phyloP scores from a whole-genome alignment of 2,888 invertebrate genomes.

The Balanococcus diminutus region DNA sequence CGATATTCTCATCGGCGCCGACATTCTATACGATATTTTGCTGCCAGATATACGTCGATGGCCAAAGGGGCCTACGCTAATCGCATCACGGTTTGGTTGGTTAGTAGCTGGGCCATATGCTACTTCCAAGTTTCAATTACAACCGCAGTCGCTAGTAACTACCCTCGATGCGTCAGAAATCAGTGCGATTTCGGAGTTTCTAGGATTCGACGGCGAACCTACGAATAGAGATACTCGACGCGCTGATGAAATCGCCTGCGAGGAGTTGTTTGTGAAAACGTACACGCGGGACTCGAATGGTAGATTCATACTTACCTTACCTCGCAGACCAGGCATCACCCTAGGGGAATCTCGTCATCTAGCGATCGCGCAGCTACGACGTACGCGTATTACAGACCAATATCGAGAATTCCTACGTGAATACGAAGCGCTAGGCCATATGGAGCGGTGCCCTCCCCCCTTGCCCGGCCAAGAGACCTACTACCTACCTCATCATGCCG shows the following conservation, averaged over 20 bases:
- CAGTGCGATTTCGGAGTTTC: not conserved
- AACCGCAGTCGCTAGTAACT: not conserved
- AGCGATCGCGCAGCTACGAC: not conserved
- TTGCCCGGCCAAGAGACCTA: not conserved
- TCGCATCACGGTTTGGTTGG: not conserved
- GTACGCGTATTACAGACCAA: not conserved
- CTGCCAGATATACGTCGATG: not conserved
- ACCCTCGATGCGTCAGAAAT: no score
- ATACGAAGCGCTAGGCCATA: not conserved
- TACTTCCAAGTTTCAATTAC: not conserved
- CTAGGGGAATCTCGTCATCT: not conserved
- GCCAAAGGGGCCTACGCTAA: not conserved
- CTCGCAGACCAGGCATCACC: not conserved
- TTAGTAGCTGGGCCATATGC: not conserved
- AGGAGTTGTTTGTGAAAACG: not conserved
- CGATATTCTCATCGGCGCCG: no score
- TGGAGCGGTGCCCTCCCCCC: not conserved
- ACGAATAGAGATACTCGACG: no score
- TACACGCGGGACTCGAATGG: not conserved
- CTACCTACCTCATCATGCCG: constrained; percentile 2
- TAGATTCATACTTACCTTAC: not conserved
- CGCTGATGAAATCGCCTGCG: not conserved
- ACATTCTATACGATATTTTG: not conserved
- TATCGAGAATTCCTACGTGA: not conserved
- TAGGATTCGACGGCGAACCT: not conserved